These are phyloP conservation scores for Phortica okadai DNA, from an alignment of 2,888 invertebrate species.

Conservation along the genomic window DNA sequence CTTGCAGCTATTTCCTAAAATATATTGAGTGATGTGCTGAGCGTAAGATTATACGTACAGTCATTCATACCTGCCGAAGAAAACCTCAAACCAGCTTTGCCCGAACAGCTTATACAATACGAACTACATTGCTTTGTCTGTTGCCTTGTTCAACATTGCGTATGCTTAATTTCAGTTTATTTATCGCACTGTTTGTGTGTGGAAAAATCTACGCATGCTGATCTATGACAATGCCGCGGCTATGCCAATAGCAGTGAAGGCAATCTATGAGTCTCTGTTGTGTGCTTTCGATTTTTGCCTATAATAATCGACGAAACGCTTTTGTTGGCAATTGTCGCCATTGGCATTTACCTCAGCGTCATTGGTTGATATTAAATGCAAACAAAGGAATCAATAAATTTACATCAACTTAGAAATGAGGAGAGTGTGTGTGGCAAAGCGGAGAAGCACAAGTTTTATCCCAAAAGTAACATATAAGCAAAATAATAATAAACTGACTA, in stretches of 20 bases:
- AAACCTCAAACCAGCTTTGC: not conserved
- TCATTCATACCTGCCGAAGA: slow-evolving; percentile 1
- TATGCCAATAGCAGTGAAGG: slow-evolving; percentile 43
- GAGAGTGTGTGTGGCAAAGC: not conserved
- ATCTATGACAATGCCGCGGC: slow-evolving; percentile 12
- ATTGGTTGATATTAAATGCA: not conserved
- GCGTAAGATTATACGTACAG: slow-evolving; percentile 26
- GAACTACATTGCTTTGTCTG: not conserved
- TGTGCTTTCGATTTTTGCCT: slow-evolving; percentile 49
- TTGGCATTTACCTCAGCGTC: not conserved
- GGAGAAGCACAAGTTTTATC: not conserved
- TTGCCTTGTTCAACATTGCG: slow-evolving; percentile 34
- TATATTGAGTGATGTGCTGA: slow-evolving; percentile 27
- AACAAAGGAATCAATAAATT: slow-evolving; percentile 19
- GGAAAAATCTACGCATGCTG: not conserved
- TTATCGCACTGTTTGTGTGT: not conserved
- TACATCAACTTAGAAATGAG: not conserved
- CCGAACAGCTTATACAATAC: not conserved
- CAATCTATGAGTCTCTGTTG: slow-evolving; percentile 60
- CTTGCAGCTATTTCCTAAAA: slow-evolving; percentile 40
- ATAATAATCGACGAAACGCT: not conserved
- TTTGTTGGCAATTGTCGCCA: slow-evolving; percentile 11
- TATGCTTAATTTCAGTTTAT: slow-evolving; percentile 24
- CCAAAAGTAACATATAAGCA: slow-evolving; percentile 27
- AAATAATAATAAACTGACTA: slow-evolving; percentile 31